A percentile compares a stretch with the other conserved stretches of the same genome.
Evolutionary conservation across 1,140 invertebrate species (phyloP).

Genomic region (Vanessa atalanta): DNA sequence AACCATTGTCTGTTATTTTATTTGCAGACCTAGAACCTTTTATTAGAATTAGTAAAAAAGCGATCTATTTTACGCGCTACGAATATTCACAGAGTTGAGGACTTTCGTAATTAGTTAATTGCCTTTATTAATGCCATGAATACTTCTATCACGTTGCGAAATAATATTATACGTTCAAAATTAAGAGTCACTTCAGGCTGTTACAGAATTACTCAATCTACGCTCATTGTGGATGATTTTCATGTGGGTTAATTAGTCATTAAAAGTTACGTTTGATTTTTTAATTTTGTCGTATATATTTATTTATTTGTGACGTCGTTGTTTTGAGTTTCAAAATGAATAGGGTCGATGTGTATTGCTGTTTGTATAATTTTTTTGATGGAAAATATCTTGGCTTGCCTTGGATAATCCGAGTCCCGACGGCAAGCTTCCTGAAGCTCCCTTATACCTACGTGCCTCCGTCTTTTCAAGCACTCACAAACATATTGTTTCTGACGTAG

Average conservation of each 20-base stretch:
- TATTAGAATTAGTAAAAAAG: neutral
- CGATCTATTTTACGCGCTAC: neutral
- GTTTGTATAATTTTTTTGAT: no score
- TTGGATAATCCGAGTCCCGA: no score
- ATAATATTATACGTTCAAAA: constrained; percentile 37
- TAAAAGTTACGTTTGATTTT: neutral
- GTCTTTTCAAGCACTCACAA: no score
- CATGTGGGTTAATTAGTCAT: neutral
- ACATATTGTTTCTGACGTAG: no score
- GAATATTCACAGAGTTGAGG: constrained; percentile 6
- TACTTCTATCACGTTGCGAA: constrained; percentile 37
- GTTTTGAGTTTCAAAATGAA: no score
- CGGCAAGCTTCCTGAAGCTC: no score
- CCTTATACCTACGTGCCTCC: no score
- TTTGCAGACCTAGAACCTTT: no score
- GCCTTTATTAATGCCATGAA: constrained; percentile 38
- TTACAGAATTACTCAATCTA: constrained; percentile 9
- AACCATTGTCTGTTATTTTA: no score
- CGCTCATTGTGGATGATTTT: neutral
- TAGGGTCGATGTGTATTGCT: no score
- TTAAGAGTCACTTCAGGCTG: constrained; percentile 30
- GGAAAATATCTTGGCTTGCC: no score
- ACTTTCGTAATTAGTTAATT: constrained; percentile 35
- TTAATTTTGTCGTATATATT: neutral
- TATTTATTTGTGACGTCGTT: no score